Percentiles rank a stretch among this genome's conserved stretches.
Conservation (phyloP, 2,888 invertebrate genomes). For the Drosophila demipolita region DNA sequence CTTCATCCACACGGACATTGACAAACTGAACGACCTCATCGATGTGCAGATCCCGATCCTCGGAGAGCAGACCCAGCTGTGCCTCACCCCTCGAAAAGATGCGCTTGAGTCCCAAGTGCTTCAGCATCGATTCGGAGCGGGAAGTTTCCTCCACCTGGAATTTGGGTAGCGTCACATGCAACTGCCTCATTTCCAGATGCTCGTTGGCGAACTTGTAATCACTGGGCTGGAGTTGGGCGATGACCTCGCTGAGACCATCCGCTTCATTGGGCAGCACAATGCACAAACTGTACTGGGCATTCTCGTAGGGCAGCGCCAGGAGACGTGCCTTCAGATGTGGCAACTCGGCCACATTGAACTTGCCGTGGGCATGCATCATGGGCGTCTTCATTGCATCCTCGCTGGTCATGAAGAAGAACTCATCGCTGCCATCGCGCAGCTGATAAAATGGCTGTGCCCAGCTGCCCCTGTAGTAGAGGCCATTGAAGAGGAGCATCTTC, state of each 20-base stretch:
- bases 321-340: slow-evolving; percentile 89
- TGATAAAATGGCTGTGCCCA: slow-evolving; percentile 90
- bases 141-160: slow-evolving; percentile 89
- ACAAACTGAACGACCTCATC: slow-evolving; percentile 89
- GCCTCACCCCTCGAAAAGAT: slow-evolving; percentile 87
- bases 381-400: slow-evolving; percentile 87
- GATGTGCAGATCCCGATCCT: slow-evolving; percentile 88
- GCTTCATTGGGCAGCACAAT: slow-evolving; percentile 87
- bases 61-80: slow-evolving; percentile 87
- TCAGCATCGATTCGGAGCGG: slow-evolving; percentile 87
- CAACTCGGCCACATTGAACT: slow-evolving; percentile 88
- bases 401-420: slow-evolving; percentile 88
- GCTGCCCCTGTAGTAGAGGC: slow-evolving; percentile 91
- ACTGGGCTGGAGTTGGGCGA: slow-evolving; percentile 86
- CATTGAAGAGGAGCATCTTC: slow-evolving; percentile 90
- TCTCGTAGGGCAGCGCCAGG: slow-evolving; percentile 91
- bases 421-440: slow-evolving; percentile 82
- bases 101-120: slow-evolving; percentile 87
- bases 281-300: slow-evolving; percentile 87
- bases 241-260: slow-evolving; percentile 87
- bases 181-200: slow-evolving; percentile 71
- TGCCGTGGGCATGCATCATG: slow-evolving; percentile 89
- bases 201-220: slow-evolving; percentile 68
- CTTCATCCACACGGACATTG: slow-evolving; percentile 88
- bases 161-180: slow-evolving; percentile 87